phyloP scores from a whole-genome alignment of 2,797 vertebrate species.

The Bovichtus diacanthus region DNA sequence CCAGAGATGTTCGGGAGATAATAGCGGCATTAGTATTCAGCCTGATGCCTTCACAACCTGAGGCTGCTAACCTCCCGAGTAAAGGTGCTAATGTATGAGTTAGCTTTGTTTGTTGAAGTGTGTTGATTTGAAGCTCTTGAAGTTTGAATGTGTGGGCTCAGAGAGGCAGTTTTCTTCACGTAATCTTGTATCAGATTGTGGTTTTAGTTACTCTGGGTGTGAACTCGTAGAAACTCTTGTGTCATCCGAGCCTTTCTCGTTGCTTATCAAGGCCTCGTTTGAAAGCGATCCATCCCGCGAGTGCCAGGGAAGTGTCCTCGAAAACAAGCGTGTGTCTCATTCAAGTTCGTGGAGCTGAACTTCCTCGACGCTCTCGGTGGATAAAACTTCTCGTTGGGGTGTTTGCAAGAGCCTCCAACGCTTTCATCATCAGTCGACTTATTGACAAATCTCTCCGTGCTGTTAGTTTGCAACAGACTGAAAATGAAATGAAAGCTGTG shows the following conservation, averaged over 20 bases:
- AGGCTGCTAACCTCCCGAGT: constrained; percentile 27
- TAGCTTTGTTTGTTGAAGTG: constrained; percentile 43
- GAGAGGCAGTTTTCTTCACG: constrained; percentile 34
- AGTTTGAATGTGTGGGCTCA: constrained; percentile 18
- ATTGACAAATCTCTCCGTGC: neutral
- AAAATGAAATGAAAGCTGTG: neutral
- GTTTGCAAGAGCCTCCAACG: neutral
- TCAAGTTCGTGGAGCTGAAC: constrained; percentile 41
- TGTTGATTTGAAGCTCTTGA: constrained; percentile 30
- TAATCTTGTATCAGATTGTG: constrained; percentile 34
- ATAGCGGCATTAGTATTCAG: constrained; percentile 67
- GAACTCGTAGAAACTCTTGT: constrained; percentile 47
- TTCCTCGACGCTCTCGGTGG: constrained; percentile 23
- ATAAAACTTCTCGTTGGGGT: constrained; percentile 36
- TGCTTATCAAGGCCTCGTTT: constrained; percentile 45
- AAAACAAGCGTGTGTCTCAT: constrained; percentile 33
- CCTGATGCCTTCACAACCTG: constrained; percentile 26
- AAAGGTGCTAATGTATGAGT: constrained; percentile 26
- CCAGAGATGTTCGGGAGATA: constrained; percentile 53
- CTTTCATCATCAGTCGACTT: constrained; percentile 9
- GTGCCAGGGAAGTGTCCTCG: constrained; percentile 48
- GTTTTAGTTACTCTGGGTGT: constrained; percentile 30
- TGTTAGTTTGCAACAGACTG: neutral
- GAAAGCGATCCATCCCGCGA: constrained; percentile 60
- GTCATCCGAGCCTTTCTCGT: constrained; percentile 48